Conservation (phyloP, 1,140 invertebrate species). For the Drosophila miranda region DNA sequence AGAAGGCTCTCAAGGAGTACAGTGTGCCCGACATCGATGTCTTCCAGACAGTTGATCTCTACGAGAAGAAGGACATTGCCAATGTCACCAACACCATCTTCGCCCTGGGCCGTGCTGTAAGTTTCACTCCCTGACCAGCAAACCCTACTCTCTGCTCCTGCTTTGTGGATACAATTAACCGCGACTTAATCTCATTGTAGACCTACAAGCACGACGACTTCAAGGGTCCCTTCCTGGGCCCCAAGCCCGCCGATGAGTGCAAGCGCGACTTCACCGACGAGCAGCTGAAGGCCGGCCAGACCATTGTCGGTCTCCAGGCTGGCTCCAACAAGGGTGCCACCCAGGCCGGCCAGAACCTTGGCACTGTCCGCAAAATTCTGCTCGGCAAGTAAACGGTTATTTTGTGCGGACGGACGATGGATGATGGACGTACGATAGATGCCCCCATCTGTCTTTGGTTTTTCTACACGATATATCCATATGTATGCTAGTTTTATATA, state of each 20-base stretch:
- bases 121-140: conserved; percentile 52
- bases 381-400: conserved; percentile 89
- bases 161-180: background rate
- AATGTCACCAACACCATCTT: conserved; percentile 96
- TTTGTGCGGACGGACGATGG: background rate
- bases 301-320: conserved; percentile 96
- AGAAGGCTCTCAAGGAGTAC: conserved; percentile 92
- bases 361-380: conserved; percentile 94
- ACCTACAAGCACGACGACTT: conserved; percentile 95
- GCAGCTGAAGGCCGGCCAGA: conserved; percentile 94
- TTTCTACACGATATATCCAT: conserved; percentile 22
- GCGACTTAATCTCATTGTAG: conserved; percentile 82
- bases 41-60: conserved; percentile 98
- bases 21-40: conserved; percentile 96
- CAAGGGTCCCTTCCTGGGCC: conserved; percentile 93
- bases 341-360: conserved; percentile 95
- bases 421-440: background rate
- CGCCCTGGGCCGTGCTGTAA: conserved; percentile 94
- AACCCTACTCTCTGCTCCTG: background rate
- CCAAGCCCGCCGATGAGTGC: conserved; percentile 95
- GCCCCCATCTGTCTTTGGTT: conserved; percentile 29
- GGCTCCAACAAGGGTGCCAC: conserved; percentile 98
- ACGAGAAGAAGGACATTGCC: conserved; percentile 96
- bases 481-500: conserved; percentile 40
- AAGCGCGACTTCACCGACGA: conserved; percentile 96